Base-by-base conservation (phyloP, 2,888 invertebrate species). In the Omphaloscelis lunosa region DNA sequence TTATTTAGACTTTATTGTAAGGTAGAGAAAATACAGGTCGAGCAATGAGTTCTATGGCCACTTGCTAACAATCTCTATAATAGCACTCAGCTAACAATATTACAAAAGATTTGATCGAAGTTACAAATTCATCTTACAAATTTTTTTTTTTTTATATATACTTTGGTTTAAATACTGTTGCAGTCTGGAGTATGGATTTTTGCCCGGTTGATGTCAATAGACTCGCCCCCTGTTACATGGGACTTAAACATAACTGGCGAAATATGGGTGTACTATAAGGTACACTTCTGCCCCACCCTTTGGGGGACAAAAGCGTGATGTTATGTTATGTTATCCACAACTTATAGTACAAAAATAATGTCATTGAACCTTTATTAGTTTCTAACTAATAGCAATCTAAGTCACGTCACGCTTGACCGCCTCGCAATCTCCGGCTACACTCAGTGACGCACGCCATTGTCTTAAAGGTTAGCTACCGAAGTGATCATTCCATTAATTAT, bases 401-500 rank as follows among this genome's bases (percentile, higher is more conserved):
- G 12, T 51, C 41, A 65, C 63, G 63, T 71, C 62, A 79, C 56
- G 51, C 53, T 29, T n/a, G 23, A 12, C 34, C 45, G 15, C 7
- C 70, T 41, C 56, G 62, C 70, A 56, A 62, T 27, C 39, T 23
- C 27, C 23, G 53, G 29, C 39, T 12, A 39, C 58, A 59, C 23
- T 7, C 6, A 7, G 27, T 48, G 63, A 34, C 63, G 72, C 80
- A 79, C 72, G 58, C 68, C 1, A 56, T 56, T 62, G 34, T 61
- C 20, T 29, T 17, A 61, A 51, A 71, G 71, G 48, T 58, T 58
- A 65, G 51, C n/a, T 41, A 71, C 56, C 11, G 12, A 41, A 80
- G 58, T 59, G 23, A 78, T 79, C 20, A 72, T 34, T 34, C 41
- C 39, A 65, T 72, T 58, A 34, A 41, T 63, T 41, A 63, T 63